Base-by-base conservation (phyloP, 2,113 vertebrate genomes). In the Peucedramus taeniatus region DNA sequence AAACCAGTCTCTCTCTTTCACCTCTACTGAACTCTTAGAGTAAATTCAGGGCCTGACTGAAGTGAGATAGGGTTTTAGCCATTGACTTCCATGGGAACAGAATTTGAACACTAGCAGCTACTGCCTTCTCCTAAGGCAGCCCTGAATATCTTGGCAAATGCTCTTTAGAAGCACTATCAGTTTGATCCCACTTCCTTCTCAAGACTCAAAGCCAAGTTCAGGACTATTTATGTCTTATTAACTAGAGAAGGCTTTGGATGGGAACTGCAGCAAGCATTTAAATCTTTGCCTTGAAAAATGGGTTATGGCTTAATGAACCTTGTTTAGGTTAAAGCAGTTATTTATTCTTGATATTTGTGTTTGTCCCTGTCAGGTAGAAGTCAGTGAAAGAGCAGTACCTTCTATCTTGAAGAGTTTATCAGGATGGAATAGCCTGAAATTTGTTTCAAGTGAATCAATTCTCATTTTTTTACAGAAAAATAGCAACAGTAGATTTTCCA, bases 331-430 rank as follows among this genome's bases (percentile, higher is more conserved):
- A 89, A 86, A 74, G 50, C 79, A 87, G 88, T 92, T 93, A 88
- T 83, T 97, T 96, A 90, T 96, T 95, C 86, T 75, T 89, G 91
- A 61, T 97, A 86, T 92, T 96, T 95, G 23, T 94, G 39, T 90
- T 94, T 94, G 88, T 88, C 95, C 71, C 78, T 93, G 84, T 85
- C 82, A 94, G 68, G 42, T 77, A 88, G 87, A 87, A 94, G 87
- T 94, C 84, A 93, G 59, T 90, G 87, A 88, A 90, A 83, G 66
- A 94, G 54, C 80, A 89, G 33, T 72, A 44, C 31, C 63, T 93
- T 87, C 78, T 85, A 59, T 83, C 78, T 87, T 85, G 37, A 95
- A 88, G 91, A 86, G 82, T 85, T 91, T 94, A 91, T 96, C 83
- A 86, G 82, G 72, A 51, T 56, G 47, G 47, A 93, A 92, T 91